Conservation (phyloP, 2,113 vertebrate genomes). For the Recurvirostra avosetta region DNA sequence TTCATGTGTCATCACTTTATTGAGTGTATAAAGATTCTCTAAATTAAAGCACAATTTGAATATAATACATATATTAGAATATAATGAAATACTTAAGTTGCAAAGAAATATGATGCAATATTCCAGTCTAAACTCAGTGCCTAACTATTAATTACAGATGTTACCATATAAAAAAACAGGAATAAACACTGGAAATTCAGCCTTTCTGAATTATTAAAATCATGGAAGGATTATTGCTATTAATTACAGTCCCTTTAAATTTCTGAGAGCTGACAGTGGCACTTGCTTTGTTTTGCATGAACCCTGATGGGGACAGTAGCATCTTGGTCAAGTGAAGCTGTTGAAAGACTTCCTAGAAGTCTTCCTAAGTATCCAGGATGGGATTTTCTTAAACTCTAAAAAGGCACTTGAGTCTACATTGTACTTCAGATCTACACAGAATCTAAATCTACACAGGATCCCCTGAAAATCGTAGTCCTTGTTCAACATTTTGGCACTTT, state of each 20-base stretch:
- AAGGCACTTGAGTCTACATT: not conserved
- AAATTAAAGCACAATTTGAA: not conserved
- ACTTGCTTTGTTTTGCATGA: not conserved
- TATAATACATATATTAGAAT: not conserved
- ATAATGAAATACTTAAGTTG: not conserved
- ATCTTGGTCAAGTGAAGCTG: not conserved
- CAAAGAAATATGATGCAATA: not conserved
- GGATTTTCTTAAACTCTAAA: not conserved
- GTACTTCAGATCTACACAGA: not conserved
- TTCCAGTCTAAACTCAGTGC: not conserved
- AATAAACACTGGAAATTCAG: not conserved
- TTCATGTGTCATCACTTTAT: not conserved
- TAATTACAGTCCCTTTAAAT: not conserved
- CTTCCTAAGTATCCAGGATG: not conserved
- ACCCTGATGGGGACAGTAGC: not conserved
- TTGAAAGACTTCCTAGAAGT: not conserved
- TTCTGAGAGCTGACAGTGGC: not conserved
- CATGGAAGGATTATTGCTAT: not conserved
- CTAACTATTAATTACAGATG: not conserved
- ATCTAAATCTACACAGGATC: not conserved
- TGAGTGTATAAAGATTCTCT: not conserved
- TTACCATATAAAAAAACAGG: not conserved
- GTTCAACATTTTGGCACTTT: not conserved
- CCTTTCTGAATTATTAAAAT: not conserved
- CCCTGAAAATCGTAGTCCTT: not conserved